phyloP scores from a whole-genome alignment of 2,113 vertebrate species.

The Microcebus murinus region DNA sequence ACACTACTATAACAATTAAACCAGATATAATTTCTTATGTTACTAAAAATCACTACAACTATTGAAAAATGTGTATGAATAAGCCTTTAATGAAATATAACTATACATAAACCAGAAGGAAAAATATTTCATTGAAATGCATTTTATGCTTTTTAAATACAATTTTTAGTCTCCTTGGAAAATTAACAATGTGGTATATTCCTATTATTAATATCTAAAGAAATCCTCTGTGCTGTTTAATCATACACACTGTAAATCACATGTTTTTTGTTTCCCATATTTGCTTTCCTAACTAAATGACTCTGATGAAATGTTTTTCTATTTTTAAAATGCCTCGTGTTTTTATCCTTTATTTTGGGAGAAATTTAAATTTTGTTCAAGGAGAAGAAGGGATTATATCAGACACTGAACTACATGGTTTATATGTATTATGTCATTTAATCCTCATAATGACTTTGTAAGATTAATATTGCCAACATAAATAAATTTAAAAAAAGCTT shows the following conservation, averaged over 20 bases:
- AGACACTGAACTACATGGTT: neutral
- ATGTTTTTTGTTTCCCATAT: neutral
- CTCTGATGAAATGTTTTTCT: neutral
- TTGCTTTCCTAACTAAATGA: neutral
- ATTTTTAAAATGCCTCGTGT: neutral
- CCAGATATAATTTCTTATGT: neutral
- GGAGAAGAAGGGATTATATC: neutral
- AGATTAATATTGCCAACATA: neutral
- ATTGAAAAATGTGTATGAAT: neutral
- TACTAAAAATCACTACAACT: neutral
- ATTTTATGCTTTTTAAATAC: neutral
- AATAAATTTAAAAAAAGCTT: no score
- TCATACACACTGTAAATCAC: neutral
- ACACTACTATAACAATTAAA: neutral
- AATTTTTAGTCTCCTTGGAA: neutral
- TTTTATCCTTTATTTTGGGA: neutral
- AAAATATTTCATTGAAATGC: neutral
- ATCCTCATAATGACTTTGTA: neutral
- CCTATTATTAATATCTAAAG: neutral
- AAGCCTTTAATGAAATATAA: neutral
- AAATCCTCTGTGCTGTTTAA: neutral
- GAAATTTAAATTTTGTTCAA: neutral
- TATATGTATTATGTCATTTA: neutral
- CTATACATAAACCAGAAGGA: neutral
- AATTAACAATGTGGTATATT: neutral